Base-by-base conservation (phyloP, 2,888 invertebrate genomes). In the Dasysyrphus tricinctus region DNA sequence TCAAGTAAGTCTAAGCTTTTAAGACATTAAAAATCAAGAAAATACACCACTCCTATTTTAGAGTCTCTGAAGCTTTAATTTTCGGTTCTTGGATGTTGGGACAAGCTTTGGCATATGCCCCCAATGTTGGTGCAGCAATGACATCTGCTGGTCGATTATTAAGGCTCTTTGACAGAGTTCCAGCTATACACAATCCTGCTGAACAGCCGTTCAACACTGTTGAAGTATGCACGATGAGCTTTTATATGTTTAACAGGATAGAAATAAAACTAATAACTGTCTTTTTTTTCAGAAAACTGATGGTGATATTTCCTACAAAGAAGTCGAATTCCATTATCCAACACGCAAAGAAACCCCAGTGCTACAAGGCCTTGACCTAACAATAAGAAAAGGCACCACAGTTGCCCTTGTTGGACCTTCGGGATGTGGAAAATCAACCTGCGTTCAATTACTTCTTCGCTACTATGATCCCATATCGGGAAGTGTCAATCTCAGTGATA, bases 371-470 rank as follows among this genome's bases (percentile, higher is more conserved):
- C 92, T 97, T 39, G 94, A 95, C 82, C 93, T 97, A 49, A 93
- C 94, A 65, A 95, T 97, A 6, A 93, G 94, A 56, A 93, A 94
- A 42, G 96, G 96, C 1, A 94, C 95, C 89, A 96, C 96, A 37
- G 94, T 97, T 2, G 97, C 96, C 0, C 91, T 96, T n/a, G 96
- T 96, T 5, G 96, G 95, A 0, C 95, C 95, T n/a, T 95, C 95
- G 85, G 97, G 97, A 11, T 97, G 96, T 89, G 97, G 97, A 29
- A 97, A 97, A 91, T 96, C 96, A 3, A 97, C 97, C 0, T 95
- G 96, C 73, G 95, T 97, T 80, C 97, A 97, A 89, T 92, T 97
- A 42, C 92, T 97, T 88, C 95, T 97, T 90, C 93, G 97, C 65
- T 94, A 97, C 73, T 97, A 97, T 90, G 97, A 97, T 91, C 96